Conservation (phyloP, 2,113 vertebrate genomes). For the Spea bombifrons region DNA sequence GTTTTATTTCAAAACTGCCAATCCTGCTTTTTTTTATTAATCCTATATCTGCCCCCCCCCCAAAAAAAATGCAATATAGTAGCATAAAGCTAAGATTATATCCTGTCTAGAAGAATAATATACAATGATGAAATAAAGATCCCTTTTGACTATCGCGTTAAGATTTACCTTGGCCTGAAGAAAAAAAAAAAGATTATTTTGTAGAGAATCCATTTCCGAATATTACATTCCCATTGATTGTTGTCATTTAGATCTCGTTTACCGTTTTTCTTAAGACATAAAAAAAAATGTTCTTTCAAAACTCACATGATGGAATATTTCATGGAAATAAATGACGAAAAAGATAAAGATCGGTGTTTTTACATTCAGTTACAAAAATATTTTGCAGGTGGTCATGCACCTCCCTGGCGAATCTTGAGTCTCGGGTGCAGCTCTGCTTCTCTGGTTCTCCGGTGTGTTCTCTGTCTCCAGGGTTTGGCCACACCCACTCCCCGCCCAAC, state of each 20-base stretch:
- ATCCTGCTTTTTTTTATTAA: neutral
- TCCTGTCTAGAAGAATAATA: neutral
- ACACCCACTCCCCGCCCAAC: too few species aligned
- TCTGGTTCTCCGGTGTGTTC: too few species aligned
- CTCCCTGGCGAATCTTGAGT: too few species aligned
- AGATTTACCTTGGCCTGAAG: neutral
- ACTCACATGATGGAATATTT: neutral
- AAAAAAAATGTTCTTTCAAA: neutral
- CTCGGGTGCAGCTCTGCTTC: too few species aligned
- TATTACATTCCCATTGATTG: neutral
- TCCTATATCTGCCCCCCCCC: neutral
- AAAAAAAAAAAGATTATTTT: neutral
- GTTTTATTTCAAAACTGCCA: neutral
- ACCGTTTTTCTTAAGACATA: neutral
- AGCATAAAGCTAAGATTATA: constrained; percentile 15
- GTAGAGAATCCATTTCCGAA: constrained; percentile 10
- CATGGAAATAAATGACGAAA: neutral
- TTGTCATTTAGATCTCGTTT: neutral
- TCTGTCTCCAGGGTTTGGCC: too few species aligned
- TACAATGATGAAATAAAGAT: neutral
- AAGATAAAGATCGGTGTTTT: neutral
- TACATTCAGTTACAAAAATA: too few species aligned
- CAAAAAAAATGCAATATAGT: constrained; percentile 4
- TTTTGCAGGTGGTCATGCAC: too few species aligned
- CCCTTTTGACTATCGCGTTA: neutral